These are phyloP conservation scores for Pachyseris speciosa DNA, from an alignment of 64 coral and sea anemone species.

Conservation along the genomic window DNA sequence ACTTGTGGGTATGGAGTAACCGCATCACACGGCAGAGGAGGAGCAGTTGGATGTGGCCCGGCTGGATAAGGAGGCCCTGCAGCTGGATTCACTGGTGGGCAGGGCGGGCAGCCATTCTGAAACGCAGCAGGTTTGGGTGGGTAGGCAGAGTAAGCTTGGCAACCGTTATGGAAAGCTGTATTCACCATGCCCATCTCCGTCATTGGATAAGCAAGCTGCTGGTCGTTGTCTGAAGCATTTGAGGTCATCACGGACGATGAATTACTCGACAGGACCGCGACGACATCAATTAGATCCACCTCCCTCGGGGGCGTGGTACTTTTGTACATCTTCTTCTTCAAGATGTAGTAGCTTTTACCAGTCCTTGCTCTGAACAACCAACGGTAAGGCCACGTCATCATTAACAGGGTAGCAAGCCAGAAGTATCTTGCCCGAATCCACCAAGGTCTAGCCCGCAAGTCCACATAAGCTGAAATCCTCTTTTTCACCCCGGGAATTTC, in stretches of 20 bases:
- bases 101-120: not conserved
- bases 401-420: conserved; percentile 82
- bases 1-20: not conserved
- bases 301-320: conserved; percentile 60
- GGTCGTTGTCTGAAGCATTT: not conserved
- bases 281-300: conserved; percentile 69
- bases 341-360: conserved; percentile 62
- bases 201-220: not conserved
- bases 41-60: not conserved
- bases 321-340: conserved; percentile 85
- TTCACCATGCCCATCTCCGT: not conserved
- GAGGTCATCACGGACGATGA: not conserved
- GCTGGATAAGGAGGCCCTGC: not conserved
- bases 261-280: conserved; percentile 27
- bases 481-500: conserved; percentile 69
- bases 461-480: conserved; percentile 79
- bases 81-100: not conserved
- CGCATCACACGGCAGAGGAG: not conserved
- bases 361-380: conserved; percentile 90
- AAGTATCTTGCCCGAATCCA: conserved; percentile 75
- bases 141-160: too few relatives aligned
- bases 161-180: not conserved
- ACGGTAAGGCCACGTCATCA: conserved; percentile 85
- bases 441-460: conserved; percentile 56
- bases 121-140: too few relatives aligned